phyloP scores from a whole-genome alignment of 2,113 vertebrate species.

The Crocuta crocuta region DNA sequence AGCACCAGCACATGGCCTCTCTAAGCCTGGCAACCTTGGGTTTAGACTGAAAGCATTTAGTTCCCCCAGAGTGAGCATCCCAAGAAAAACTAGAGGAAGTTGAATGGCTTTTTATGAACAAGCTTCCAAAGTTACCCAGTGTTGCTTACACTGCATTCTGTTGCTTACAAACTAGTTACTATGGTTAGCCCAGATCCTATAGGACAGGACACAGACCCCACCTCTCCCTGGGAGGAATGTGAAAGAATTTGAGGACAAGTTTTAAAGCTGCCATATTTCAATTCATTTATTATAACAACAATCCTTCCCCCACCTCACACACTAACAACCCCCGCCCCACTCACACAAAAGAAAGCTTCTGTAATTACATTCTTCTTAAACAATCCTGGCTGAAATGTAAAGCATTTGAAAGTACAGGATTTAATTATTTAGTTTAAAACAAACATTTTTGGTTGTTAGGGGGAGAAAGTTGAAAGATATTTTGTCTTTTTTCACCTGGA shows the following conservation, averaged over 20 bases:
- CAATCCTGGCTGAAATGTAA: background rate
- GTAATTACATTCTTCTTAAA: background rate
- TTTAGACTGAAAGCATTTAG: too few relatives aligned
- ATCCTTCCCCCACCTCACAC: background rate
- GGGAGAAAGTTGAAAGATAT: background rate
- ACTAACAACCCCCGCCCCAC: background rate
- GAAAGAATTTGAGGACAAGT: background rate
- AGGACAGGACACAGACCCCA: background rate
- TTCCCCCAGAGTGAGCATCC: background rate
- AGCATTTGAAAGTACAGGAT: constrained; percentile 1
- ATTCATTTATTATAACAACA: background rate
- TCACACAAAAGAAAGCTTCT: background rate
- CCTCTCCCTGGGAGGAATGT: background rate
- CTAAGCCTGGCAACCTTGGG: background rate
- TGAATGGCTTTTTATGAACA: background rate
- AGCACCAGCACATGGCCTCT: background rate
- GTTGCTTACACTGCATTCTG: background rate
- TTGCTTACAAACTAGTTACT: background rate
- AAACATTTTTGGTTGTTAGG: background rate
- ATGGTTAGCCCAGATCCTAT: background rate
- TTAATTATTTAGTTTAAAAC: constrained; percentile 34
- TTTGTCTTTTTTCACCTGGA: constrained; percentile 12
- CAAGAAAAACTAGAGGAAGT: background rate
- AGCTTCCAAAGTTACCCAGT: background rate
- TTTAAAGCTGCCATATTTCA: background rate